Conservation (phyloP, 2,113 vertebrate species). For the Antidorcas marsupialis region DNA sequence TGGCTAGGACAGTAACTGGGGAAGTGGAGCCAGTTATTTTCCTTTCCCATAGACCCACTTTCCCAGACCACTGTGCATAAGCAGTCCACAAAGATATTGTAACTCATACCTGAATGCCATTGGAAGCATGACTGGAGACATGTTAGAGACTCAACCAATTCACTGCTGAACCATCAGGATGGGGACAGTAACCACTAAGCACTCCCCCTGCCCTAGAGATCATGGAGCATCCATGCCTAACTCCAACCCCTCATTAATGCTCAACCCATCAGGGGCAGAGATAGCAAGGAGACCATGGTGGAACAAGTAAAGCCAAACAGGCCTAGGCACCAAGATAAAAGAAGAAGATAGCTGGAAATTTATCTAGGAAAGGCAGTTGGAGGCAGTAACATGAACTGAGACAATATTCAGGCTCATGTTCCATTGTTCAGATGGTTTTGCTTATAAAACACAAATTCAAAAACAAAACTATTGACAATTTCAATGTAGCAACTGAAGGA, state of each 20-base stretch:
- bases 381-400: neutral
- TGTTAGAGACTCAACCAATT: neutral
- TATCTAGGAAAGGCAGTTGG: neutral
- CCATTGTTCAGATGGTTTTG: neutral
- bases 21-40: neutral
- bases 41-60: neutral
- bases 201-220: neutral
- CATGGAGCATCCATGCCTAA: neutral
- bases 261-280: neutral
- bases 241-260: neutral
- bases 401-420: neutral
- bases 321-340: neutral
- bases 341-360: neutral
- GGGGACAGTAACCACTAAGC: neutral
- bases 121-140: neutral
- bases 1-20: neutral
- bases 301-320: neutral
- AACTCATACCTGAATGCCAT: neutral
- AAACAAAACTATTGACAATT: neutral
- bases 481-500: neutral
- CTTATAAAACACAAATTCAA: neutral
- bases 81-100: too few species aligned
- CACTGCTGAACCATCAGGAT: neutral
- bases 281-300: neutral
- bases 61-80: neutral